Percentiles rank a stretch among this genome's conserved stretches.
These are phyloP conservation scores for Allolobophora icterica DNA, from an alignment of 2,888 invertebrate species.

Conservation along the genomic window DNA sequence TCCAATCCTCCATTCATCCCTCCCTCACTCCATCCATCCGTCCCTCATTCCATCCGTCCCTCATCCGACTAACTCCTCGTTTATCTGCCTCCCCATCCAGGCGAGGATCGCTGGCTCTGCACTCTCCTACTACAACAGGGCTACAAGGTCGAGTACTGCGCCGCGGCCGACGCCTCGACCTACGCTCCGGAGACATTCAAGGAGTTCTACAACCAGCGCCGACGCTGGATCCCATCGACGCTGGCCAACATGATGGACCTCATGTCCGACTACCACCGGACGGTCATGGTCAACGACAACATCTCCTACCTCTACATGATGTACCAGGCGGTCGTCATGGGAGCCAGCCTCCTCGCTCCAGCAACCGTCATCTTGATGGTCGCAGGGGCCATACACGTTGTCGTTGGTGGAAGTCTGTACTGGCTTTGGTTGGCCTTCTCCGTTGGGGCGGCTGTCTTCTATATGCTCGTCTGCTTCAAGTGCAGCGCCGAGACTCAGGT, in stretches of 20 bases:
- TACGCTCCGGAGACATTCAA: slow-evolving; percentile 82
- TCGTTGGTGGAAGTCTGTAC: slow-evolving; percentile 53
- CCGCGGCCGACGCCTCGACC: slow-evolving; percentile 96
- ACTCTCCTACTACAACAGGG: slow-evolving; percentile 50
- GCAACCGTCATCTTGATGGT: slow-evolving; percentile 63
- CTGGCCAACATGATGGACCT: slow-evolving; percentile 98
- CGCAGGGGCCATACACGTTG: slow-evolving; percentile 57
- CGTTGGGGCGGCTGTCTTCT: slow-evolving; percentile 54
- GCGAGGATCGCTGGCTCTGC: slow-evolving; percentile 51
- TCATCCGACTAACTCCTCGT: background rate
- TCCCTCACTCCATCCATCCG: no score
- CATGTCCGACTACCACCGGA: slow-evolving; percentile 54
- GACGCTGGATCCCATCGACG: slow-evolving; percentile 97
- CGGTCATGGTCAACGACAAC: slow-evolving; percentile 55
- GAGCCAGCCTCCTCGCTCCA: slow-evolving; percentile 55
- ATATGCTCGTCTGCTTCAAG: slow-evolving; percentile 55
- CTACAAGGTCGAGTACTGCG: slow-evolving; percentile 83
- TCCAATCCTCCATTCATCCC: no score
- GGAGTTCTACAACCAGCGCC: slow-evolving; percentile 90
- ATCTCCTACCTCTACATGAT: slow-evolving; percentile 57
- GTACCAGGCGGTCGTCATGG: slow-evolving; percentile 55
- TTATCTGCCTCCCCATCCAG: slow-evolving; percentile 43
- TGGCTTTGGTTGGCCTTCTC: slow-evolving; percentile 54
- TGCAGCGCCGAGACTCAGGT: slow-evolving; percentile 53
- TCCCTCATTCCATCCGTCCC: no score